Conservation (phyloP, 1,140 invertebrate genomes). For the Bathynomus jamesi region DNA sequence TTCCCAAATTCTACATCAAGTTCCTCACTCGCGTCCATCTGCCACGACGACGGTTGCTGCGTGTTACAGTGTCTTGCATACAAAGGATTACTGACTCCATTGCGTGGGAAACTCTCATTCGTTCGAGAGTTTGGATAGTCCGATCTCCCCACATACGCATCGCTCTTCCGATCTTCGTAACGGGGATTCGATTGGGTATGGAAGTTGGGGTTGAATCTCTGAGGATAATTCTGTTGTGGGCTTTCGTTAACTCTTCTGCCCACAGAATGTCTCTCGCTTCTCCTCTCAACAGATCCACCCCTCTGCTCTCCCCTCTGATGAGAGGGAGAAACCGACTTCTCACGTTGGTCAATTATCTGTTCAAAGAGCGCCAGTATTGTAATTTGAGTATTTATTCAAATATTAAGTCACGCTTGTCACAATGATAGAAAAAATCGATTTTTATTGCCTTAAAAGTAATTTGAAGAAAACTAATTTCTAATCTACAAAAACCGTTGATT, state of each 20-base stretch:
- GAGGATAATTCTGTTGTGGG: background rate
- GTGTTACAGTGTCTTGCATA: background rate
- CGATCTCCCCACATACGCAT: too few relatives aligned
- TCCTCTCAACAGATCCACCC: background rate
- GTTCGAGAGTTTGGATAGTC: background rate
- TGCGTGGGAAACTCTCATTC: background rate
- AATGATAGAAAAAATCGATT: too few relatives aligned
- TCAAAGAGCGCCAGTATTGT: too few relatives aligned
- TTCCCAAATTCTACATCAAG: background rate
- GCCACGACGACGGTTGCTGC: background rate
- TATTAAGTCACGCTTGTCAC: too few relatives aligned
- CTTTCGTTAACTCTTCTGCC: background rate
- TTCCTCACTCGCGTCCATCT: background rate
- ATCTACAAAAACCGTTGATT: too few relatives aligned
- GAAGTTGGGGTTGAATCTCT: background rate
- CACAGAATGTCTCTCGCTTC: background rate
- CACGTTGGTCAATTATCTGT: background rate
- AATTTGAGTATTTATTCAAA: too few relatives aligned
- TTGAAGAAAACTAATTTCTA: too few relatives aligned
- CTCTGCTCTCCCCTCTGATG: background rate
- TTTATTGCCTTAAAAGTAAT: too few relatives aligned
- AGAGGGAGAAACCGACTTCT: background rate
- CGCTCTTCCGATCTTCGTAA: background rate
- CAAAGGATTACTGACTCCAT: background rate
- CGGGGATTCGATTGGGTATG: background rate